A percentile compares a stretch with the other conserved stretches of the same genome.
Evolutionary conservation across 2,113 vertebrate species (phyloP).

Genomic region (Cnemophilus loriae): DNA sequence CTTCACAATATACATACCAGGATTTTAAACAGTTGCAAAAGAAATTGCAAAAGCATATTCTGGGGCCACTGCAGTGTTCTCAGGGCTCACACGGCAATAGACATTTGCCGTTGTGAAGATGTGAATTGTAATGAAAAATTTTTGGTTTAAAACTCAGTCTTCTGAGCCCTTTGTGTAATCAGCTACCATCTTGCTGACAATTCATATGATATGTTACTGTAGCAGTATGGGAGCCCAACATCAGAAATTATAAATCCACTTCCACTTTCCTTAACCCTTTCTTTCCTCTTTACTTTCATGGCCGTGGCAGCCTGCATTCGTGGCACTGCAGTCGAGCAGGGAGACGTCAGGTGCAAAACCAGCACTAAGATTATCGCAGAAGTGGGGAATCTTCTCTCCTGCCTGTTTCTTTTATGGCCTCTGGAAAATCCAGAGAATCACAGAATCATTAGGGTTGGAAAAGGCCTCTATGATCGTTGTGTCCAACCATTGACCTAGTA

Average conservation of each 20-base stretch:
- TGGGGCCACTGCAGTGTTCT: neutral
- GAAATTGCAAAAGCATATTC: neutral
- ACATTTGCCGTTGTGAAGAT: neutral
- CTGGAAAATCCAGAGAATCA: neutral
- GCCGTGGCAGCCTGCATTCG: neutral
- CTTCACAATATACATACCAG: neutral
- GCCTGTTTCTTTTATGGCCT: neutral
- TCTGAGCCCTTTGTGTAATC: neutral
- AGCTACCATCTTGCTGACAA: neutral
- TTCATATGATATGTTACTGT: neutral
- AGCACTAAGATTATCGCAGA: neutral
- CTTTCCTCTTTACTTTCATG: neutral
- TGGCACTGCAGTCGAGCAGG: neutral
- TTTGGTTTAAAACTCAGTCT: neutral
- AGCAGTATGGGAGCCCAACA: neutral
- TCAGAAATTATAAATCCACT: neutral
- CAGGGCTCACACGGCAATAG: neutral
- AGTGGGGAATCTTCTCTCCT: neutral
- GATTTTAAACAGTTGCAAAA: neutral
- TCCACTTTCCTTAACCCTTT: neutral
- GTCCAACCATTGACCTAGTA: neutral
- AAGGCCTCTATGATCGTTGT: neutral
- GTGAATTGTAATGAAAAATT: neutral
- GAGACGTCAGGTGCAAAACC: neutral
- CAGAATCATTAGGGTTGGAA: neutral